phyloP scores from a whole-genome alignment of 2,888 invertebrate genomes.

The Aromia moschata region DNA sequence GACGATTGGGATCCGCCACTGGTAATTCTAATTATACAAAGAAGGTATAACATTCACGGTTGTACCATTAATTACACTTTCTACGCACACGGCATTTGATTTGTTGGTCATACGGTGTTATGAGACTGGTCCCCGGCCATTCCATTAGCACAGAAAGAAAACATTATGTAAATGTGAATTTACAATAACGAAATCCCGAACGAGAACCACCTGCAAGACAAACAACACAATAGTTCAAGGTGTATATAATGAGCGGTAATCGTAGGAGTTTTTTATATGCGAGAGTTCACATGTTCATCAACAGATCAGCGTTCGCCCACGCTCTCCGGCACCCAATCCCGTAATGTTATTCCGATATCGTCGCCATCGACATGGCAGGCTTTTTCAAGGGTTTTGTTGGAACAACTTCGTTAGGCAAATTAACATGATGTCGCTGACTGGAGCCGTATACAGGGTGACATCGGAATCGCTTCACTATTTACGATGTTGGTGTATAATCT shows the following conservation, averaged over 20 bases:
- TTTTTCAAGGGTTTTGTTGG: constrained; percentile 36
- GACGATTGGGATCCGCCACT: no score
- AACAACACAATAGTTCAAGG: constrained; percentile 23
- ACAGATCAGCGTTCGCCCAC: constrained; percentile 24
- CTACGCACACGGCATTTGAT: no score
- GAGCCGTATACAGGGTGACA: constrained; percentile 15
- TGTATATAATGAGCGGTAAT: constrained; percentile 13
- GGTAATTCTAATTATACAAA: no score
- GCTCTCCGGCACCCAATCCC: constrained; percentile 10
- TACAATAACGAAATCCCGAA: constrained; percentile 33
- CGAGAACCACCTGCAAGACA: constrained; percentile 24
- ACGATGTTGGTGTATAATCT: no score
- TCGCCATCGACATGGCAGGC: constrained; percentile 12
- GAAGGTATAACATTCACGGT: no score
- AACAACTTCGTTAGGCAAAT: constrained; percentile 43
- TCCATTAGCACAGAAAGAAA: constrained; percentile 36
- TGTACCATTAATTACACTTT: no score
- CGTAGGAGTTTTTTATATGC: constrained; percentile 22
- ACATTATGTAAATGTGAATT: constrained; percentile 36
- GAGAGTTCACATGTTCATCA: constrained; percentile 28
- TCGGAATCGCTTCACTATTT: no score
- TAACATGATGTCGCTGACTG: constrained; percentile 35
- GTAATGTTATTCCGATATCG: constrained; percentile 26
- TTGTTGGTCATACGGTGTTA: no score
- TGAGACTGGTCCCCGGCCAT: not conserved